A percentile compares a stretch with the other conserved stretches of the same genome.
These are phyloP conservation scores for Echiichthys vipera DNA, from an alignment of 2,797 vertebrate genomes.

Conservation along the genomic window DNA sequence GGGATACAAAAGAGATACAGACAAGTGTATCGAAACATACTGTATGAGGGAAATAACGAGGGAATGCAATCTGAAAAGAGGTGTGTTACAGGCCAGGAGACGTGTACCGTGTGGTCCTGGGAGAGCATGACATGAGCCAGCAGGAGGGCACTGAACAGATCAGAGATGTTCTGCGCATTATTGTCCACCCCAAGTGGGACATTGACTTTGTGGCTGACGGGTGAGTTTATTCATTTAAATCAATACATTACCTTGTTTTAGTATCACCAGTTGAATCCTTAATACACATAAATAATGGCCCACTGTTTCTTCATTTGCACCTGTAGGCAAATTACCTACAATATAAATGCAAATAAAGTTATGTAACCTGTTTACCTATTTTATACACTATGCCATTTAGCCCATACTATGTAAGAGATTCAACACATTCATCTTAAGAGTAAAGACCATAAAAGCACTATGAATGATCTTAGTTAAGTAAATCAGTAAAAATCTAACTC, in stretches of 20 bases:
- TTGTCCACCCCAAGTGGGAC: conserved; percentile 86
- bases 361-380: too few relatives aligned
- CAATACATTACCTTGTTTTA: not conserved
- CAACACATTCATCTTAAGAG: not conserved
- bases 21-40: not conserved
- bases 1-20: not conserved
- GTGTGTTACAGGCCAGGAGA: conserved; percentile 72
- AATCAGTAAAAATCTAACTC: not conserved
- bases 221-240: conserved; percentile 63
- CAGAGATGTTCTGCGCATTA: conserved; percentile 81
- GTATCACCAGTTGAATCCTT: not conserved
- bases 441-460: not conserved
- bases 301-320: not conserved
- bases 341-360: not conserved
- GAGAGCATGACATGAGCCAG: conserved; percentile 80
- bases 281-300: not conserved
- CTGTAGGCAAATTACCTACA: not conserved
- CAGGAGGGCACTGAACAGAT: conserved; percentile 85
- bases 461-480: not conserved
- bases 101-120: conserved; percentile 86
- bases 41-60: not conserved
- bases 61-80: not conserved
- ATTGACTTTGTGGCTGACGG: conserved; percentile 79
- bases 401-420: not conserved
- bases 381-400: too few relatives aligned